Conservation (phyloP, 2,888 invertebrate genomes). For the Meteorus colon region DNA sequence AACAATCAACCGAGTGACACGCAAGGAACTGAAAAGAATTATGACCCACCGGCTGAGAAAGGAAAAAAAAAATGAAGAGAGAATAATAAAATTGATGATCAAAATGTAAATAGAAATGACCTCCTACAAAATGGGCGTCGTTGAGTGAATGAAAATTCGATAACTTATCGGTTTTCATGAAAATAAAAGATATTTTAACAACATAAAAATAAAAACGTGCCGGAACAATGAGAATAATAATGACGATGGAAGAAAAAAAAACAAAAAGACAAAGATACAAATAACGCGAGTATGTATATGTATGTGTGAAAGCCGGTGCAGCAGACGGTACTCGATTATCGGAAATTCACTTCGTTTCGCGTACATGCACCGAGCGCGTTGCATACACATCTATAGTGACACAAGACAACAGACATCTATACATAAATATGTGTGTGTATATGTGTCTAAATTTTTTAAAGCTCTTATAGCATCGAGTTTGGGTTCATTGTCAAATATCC, state of each 20-base stretch:
- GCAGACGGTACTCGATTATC: conserved; percentile 47
- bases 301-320: conserved; percentile 28
- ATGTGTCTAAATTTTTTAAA: conserved; percentile 34
- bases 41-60: too few relatives aligned
- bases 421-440: background rate
- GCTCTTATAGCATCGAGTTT: conserved; percentile 14
- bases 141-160: conserved; percentile 32
- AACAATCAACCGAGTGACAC: conserved; percentile 23
- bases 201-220: background rate
- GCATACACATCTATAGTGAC: background rate
- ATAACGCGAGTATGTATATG: background rate
- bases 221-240: background rate
- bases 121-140: background rate
- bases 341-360: conserved; percentile 41
- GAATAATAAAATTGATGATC: background rate
- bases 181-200: conserved; percentile 1
- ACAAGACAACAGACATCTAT: background rate
- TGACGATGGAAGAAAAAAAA: background rate
- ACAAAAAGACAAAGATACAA: background rate
- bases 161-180: conserved; percentile 29
- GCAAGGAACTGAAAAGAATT: background rate
- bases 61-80: background rate
- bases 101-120: conserved; percentile 22
- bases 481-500: conserved; percentile 1
- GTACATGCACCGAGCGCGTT: conserved; percentile 32